Conservation (phyloP, 2,113 vertebrate genomes). For the Axis porcinus region DNA sequence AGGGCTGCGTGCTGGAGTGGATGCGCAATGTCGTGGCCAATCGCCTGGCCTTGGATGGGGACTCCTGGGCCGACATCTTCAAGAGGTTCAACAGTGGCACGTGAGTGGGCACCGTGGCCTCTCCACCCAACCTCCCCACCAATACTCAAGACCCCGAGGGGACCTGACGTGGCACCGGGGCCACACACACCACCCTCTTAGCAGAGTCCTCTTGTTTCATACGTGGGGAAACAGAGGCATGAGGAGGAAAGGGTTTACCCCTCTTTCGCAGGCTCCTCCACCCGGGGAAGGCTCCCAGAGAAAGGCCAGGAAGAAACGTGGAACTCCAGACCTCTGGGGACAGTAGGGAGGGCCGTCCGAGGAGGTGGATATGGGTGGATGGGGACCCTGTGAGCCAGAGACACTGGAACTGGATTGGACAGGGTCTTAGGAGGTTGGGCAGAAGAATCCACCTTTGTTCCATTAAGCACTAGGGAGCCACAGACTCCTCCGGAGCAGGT, state of each 20-base stretch:
- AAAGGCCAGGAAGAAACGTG: background rate
- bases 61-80: constrained; percentile 87
- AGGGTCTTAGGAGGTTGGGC: background rate
- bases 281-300: background rate
- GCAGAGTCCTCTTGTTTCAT: background rate
- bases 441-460: background rate
- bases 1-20: constrained; percentile 90
- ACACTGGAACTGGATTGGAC: accelerated
- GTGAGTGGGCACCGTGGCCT: constrained; percentile 76
- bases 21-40: constrained; percentile 93
- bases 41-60: constrained; percentile 85
- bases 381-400: background rate
- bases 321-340: background rate
- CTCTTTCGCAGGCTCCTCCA: background rate
- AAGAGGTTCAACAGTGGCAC: constrained; percentile 94
- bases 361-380: background rate
- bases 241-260: accelerated
- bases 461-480: background rate
- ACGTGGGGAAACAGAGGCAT: background rate
- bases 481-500: background rate
- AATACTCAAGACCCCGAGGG: background rate
- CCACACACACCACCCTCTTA: accelerated
- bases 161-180: background rate
- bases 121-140: no score
- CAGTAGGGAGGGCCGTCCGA: accelerated